Base-by-base conservation (phyloP, 1,140 invertebrate species). In the Drosophila hydei region DNA sequence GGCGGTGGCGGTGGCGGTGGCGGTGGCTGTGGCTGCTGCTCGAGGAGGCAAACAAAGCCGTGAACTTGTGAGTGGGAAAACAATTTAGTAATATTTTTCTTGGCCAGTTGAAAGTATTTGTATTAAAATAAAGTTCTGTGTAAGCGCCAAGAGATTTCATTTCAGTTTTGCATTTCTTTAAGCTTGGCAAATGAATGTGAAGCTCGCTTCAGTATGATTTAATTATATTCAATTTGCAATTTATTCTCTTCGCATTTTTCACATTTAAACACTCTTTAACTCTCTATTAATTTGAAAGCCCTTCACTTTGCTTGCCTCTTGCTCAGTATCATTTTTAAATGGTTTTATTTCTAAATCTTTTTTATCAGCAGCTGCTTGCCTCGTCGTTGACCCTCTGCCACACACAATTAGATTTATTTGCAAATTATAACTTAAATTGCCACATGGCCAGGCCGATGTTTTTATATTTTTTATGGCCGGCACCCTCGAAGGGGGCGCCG, bases 331-430 rank as follows among this genome's bases (percentile, higher is more conserved):
- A 1, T 61, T 62, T 62, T 63, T 43, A 51, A 21, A 19, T 52
- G 33, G 36, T 42, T 38, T n/a, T 30, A 16, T 14, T 19, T 55
- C n/a, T 9, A 8, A 9, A 2, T 25, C 30, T 25, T 55, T 54
- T 68, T 40, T 40, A 63, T 60, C 61, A 55, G 40, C 38, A 36
- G 5, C 14, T 47, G n/a, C 47, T 42, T 47, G 42, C 38, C 56
- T 43, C 14, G 38, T 40, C 42, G 18, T 33, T 69, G 58, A 69
- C 58, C 55, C 75, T 69, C 77, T 68, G 55, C 54, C 18, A 50
- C 48, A 71, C 56, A 75, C 69, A 85, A 85, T 87, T 85, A 87
- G 67, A 85, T 85, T 87, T 81, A 87, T 85, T 87, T 85, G 69
- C 65, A 71, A 80, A 80, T 87, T 85, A 75, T 75, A 85, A 75